Conservation (phyloP, 1,140 invertebrate genomes). For the Delia radicum region DNA sequence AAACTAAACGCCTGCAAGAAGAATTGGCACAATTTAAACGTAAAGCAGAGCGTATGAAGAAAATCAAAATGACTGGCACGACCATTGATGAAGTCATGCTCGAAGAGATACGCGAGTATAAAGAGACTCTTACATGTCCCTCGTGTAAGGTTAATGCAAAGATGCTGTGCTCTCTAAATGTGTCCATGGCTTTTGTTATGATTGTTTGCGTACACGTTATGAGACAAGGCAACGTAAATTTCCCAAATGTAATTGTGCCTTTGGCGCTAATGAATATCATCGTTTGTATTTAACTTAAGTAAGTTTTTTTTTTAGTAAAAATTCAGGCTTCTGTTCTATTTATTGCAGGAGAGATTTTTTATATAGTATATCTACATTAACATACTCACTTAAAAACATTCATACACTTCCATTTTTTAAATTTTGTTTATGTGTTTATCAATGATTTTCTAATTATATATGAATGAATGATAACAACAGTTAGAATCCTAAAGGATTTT, state of each 20-base stretch:
- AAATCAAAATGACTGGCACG: conserved; percentile 94
- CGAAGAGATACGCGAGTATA: conserved; percentile 97
- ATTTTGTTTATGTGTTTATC: not conserved
- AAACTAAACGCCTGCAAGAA: conserved; percentile 90
- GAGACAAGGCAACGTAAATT: conserved; percentile 97
- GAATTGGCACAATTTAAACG: conserved; percentile 89
- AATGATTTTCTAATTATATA: not conserved
- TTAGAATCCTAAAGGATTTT: not conserved
- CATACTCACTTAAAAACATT: not conserved
- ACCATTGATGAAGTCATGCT: conserved; percentile 96
- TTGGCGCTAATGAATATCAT: conserved; percentile 98
- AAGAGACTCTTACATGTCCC: conserved; percentile 96
- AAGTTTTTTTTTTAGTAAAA: too few relatives aligned
- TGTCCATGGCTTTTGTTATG: conserved; percentile 99
- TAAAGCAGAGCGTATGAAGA: conserved; percentile 95
- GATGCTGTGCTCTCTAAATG: conserved; percentile 99
- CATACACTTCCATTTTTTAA: not conserved
- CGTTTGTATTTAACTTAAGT: conserved; percentile 79
- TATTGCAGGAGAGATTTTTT: too few relatives aligned
- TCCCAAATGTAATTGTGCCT: conserved; percentile 98
- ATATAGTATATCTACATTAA: too few relatives aligned
- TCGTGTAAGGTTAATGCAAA: conserved; percentile 98
- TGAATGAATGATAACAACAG: too few relatives aligned
- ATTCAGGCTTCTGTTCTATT: too few relatives aligned
- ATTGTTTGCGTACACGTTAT: conserved; percentile 97